phyloP scores from a whole-genome alignment of 2,888 invertebrate species.

The Cephus spinipes region DNA sequence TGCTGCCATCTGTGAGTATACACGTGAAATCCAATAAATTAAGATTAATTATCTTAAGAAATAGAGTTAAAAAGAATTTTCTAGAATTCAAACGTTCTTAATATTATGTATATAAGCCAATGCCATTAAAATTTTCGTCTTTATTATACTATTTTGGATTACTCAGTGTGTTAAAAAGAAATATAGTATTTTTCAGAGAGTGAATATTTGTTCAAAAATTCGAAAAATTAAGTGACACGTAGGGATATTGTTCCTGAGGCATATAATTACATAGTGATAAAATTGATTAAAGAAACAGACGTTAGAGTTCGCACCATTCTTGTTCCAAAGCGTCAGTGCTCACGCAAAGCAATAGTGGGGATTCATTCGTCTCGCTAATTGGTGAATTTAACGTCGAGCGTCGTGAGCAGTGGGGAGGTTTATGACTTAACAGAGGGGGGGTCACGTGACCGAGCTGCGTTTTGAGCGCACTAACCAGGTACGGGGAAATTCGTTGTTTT shows the following conservation, averaged over 20 bases:
- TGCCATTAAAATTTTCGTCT: not conserved
- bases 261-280: not conserved
- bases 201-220: not conserved
- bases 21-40: not conserved
- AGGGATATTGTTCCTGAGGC: not conserved
- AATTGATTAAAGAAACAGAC: not conserved
- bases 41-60: not conserved
- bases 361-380: not conserved
- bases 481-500: constrained; percentile 68
- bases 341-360: not conserved
- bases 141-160: not conserved
- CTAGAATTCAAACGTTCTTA: not conserved
- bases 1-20: not conserved
- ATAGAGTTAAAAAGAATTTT: not conserved
- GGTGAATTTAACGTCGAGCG: not conserved
- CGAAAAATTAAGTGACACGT: not conserved
- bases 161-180: not conserved
- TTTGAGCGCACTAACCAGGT: constrained; percentile 79
- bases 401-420: constrained; percentile 13
- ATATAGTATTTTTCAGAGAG: not conserved
- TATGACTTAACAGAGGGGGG: constrained; percentile 38
- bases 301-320: not conserved
- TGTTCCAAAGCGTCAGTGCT: not conserved
- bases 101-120: not conserved
- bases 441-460: constrained; percentile 79